phyloP scores from a whole-genome alignment of 2,113 vertebrate genomes.

The Chascanopsetta lugubris region DNA sequence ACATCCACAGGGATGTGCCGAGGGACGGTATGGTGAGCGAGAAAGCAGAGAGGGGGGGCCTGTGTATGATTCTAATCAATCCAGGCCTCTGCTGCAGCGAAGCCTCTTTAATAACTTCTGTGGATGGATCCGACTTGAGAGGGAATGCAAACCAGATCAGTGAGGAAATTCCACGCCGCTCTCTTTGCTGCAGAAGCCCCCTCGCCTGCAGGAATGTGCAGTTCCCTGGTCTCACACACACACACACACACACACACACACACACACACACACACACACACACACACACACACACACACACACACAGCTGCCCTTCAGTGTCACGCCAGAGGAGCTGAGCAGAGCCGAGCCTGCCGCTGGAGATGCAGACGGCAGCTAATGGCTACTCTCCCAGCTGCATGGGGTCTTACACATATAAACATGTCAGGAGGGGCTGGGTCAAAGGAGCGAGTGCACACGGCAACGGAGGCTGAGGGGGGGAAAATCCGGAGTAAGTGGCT shows the following conservation, averaged over 20 bases:
- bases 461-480: constrained; percentile 10
- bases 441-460: constrained; percentile 28
- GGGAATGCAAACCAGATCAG: constrained; percentile 76
- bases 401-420: constrained; percentile 54
- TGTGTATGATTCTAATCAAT: constrained; percentile 70
- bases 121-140: constrained; percentile 58
- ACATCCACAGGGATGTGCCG: constrained; percentile 55
- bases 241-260: background rate
- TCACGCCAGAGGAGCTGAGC: constrained; percentile 52
- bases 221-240: constrained; percentile 60
- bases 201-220: constrained; percentile 74
- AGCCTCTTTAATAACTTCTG: constrained; percentile 64
- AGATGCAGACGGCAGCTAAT: constrained; percentile 41
- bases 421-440: constrained; percentile 46
- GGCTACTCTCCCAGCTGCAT: constrained; percentile 52
- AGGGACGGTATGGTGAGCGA: constrained; percentile 34
- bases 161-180: constrained; percentile 66
- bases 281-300: constrained; percentile 21
- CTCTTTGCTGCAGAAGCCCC: constrained; percentile 64
- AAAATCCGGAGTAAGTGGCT: constrained; percentile 18
- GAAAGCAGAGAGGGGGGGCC: constrained; percentile 36
- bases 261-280: constrained; percentile 43
- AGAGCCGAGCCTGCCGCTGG: constrained; percentile 20
- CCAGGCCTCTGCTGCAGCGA: constrained; percentile 43
- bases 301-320: constrained; percentile 70